A percentile compares a stretch with the other conserved stretches of the same genome.
Conservation (phyloP, 2,113 vertebrate species). For the Leuciscus idus region DNA sequence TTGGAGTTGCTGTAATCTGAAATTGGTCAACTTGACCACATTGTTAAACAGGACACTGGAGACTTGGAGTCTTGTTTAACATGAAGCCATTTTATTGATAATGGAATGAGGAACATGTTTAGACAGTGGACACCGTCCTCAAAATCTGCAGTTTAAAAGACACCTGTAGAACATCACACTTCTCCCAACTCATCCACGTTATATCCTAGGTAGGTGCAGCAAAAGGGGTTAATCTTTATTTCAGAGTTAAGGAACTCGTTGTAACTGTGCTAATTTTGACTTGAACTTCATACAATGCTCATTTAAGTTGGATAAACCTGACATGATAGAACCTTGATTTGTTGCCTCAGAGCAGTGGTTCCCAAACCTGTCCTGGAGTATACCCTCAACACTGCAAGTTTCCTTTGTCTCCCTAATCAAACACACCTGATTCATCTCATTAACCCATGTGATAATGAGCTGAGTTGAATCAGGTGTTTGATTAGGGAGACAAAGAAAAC, state of each 20-base stretch:
- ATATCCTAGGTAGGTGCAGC: no score
- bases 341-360: neutral
- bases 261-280: neutral
- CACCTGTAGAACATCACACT: neutral
- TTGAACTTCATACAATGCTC: neutral
- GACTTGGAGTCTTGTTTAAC: neutral
- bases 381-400: no score
- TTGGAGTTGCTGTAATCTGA: neutral
- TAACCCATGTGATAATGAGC: no score
- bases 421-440: no score
- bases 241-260: neutral
- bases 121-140: conserved; percentile 5
- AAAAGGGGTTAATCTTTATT: neutral
- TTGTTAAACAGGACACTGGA: neutral
- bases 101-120: conserved; percentile 27
- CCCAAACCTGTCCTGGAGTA: no score
- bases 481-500: no score
- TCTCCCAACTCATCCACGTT: neutral
- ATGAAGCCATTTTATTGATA: conserved; percentile 27
- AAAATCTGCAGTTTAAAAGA: conserved; percentile 7
- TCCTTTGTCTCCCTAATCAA: no score
- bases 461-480: no score
- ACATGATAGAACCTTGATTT: neutral
- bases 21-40: neutral
- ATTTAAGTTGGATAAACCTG: neutral